Base-by-base conservation (phyloP, 2,888 invertebrate species). In the Carpatolechia fugitivella region DNA sequence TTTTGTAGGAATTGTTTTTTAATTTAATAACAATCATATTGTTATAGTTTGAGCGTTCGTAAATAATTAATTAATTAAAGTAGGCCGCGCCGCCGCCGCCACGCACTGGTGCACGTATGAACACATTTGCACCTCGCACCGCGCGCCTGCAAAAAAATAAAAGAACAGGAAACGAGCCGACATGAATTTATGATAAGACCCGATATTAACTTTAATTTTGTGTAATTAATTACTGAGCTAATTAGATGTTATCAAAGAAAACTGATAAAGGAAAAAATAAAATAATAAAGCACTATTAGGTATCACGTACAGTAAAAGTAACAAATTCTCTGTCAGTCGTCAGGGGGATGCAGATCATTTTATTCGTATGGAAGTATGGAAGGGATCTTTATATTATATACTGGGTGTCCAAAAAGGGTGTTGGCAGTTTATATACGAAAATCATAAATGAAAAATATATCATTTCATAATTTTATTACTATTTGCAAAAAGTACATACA, bases 51-150 rank as follows among this genome's bases (percentile, higher is more conserved):
- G 60, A 54, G 52, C 52, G 58, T 54, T 46, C 18, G 16, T 41
- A 41, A 41, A 18, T 63, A 63, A 66, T 66, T 64, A 58, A 61
- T 38, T 50, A 50, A 50, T 50, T 50, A 50, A 38, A 60, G 58
- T 63, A 5, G 1, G 10, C 20, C 20, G 40, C 18, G 11, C 10
- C 18, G 10, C 20, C 20, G 40, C 18, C 20, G 20, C 18, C 60
- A 60, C 58, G 53, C 36, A 41, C 31, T 44, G 58, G 38, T 54
- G 64, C 59, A 60, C 55, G 51, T 62, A 44, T 63, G 63, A 38
- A 50, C 56, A 59, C 56, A 53, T 61, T 64, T 59, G 60, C 60
- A 59, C 58, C 60, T 58, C 54, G 30, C 14, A 16, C 36, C 36
- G 13, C 14, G 35, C 57, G 55, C 58, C 14, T 13, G 36, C 13